Evolutionary conservation across 2,797 vertebrate species (phyloP), one percentile per base, ranked within the genome.

Genomic region (Lutjanus argentimaculatus): DNA sequence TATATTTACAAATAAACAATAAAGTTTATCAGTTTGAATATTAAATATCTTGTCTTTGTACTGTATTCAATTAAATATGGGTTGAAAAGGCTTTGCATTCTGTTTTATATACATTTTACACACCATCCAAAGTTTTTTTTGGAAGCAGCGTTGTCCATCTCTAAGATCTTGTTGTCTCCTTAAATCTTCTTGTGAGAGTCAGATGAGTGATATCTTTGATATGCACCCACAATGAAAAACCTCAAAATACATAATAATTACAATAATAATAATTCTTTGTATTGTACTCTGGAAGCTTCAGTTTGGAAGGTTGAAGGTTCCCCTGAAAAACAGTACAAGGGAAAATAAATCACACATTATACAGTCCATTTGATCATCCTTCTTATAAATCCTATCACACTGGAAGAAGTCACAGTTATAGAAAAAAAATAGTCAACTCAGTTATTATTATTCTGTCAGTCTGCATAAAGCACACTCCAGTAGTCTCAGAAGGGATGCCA

Each of bases 381-480:
- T 80, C 75, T 49, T 42, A 12, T 12, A 77, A 63, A 22, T 12
- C 14, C 15, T 58, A 3, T 72, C 64, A 53, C 46, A 57, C 1
- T 36, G 36, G 49, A 67, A 66, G 30, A 22, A 40, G 59, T 45
- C 30, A 10, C 40, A 9, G 22, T 53, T 36, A 36, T 36, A 49
- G 22, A 55, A 40, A 43, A 40, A 43, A 65, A 3, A 59, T 13
- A 21, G 53, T 70, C 61, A 64, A 67, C 49, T 67, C 49, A 57
- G 78, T 79, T 67, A 79, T 87, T 69, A 70, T 70, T 67, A 82
- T 76, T 53, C 80, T n/a, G 48, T 73, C 70, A 65, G 75, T 68
- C 81, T 79, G 82, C 82, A 76, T 58, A 46, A 78, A 80, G 75
- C 85, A 65, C 59, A 85, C 79, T 81, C 70, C 57, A 79, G 72